Base-by-base conservation (phyloP, 1,140 invertebrate species). In the Hylaeus anthracinus region DNA sequence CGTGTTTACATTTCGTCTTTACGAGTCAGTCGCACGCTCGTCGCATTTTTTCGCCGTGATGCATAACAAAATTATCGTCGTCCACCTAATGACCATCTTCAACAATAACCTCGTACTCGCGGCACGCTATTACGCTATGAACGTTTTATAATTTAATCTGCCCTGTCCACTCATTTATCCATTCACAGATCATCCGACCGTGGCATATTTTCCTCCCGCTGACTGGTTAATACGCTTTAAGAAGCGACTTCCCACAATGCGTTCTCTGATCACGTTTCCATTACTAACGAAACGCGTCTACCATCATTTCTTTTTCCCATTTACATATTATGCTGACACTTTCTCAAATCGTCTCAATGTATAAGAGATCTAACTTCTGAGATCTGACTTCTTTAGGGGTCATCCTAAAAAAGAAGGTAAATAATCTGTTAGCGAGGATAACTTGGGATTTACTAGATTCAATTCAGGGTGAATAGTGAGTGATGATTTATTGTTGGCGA, bases 71-170 rank as follows among this genome's bases (percentile, higher is more conserved):
- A 73, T 79, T 73, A 72, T 72, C 60, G 26, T 26, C 55, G 26
- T 26, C 55, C 77, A 48, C 26, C 14, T 79, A 78, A 82, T 79
- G 60, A 79, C 76, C 45, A 72, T 72, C 80, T 82, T 82, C 56
- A 71, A 82, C 73, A 70, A 77, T 77, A 76, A 70, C 73, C 73
- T 64, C 73, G 66, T 60, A 69, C 37, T 64, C 74, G 74, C 60
- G 53, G 56, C 45, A 67, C 37, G 63, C 41, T 63, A 76, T 75
- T 76, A 81, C 63, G 48, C 74, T 77, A 76, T 81, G 66, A 76
- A 81, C 70, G 61, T 78, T 79, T 73, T 69, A 76, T 80, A 80
- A 83, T 83, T 61, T 79, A 73, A 73, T 83, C 81, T 83, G 55
- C 37, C 55, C 39, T 72, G 64, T 83, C 63, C 78, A 74, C 70